Base-by-base conservation (phyloP, 2,113 vertebrate genomes). In the Lycocorax pyrrhopterus region DNA sequence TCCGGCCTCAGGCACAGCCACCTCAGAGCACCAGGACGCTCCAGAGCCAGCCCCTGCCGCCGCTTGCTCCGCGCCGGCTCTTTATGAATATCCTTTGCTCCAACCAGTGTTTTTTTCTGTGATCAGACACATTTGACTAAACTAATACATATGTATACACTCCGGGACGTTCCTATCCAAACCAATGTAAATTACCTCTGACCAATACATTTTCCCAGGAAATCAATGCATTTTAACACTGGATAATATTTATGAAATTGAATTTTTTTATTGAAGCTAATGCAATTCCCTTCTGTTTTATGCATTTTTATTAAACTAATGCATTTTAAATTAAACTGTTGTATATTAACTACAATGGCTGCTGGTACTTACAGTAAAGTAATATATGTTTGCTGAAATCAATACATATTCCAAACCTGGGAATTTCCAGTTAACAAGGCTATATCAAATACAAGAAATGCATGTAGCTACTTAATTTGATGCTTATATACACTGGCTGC, bases 221-320 rank as follows among this genome's bases (percentile, higher is more conserved):
- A 98, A 98, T 98, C 98, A 88, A 98, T 98, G 98, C 98, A 97
- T 98, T 98, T 98, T 98, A 98, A 98, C 97, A 95, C 74, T 25
- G 97, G 97, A 96, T 98, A 97, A 98, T 98, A 98, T 98, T 98
- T 98, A 97, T 98, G 98, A 98, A 98, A 98, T 98, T 98, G 98
- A 98, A 98, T 97, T 97, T 97, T 97, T 94, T 94, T 97, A 97
- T 97, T 97, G 97, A 96, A 97, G 98, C 96, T 98, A 98, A 98
- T 98, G 97, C 96, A 97, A 98, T 98, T 98, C 97, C 94, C 93
- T 96, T 97, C 97, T 96, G 89, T 97, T 98, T 97, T 98, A 97
- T 97, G 97, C 97, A 98, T 98, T 98, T 98, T 98, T 98, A 98
- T 98, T 98, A 97, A 98, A 97, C 97, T 98, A 98, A 98, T 98